Evolutionary conservation across 2,797 vertebrate species (phyloP), one percentile per base, ranked within the genome.

Genomic region (Neosalanx taihuensis): DNA sequence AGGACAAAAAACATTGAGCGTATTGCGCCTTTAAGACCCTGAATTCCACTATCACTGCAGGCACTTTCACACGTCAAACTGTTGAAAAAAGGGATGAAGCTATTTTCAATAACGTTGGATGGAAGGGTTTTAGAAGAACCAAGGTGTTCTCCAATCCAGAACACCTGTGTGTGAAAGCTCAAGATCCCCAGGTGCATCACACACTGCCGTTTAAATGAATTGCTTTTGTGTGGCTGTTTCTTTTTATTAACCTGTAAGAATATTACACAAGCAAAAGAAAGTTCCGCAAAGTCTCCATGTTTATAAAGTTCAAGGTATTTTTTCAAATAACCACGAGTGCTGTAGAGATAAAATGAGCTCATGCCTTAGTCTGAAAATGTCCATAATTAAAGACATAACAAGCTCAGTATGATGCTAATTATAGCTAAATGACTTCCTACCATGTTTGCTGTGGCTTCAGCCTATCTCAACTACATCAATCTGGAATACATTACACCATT

Each of bases 401-500:
- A 64, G 6, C 77, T 76, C 73, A 79, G 73, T 68, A 58, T 77
- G 72, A 78, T 66, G 67, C 75, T 81, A 81, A 88, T 85, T 84
- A 83, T 51, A 23, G 41, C 41, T 69, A 76, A 78, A 78, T 26
- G 0, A 75, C 71, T 79, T 79, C 46, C 63, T 70, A 66, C 69
- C 33, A 66, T 69, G 71, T 81, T 73, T 74, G 73, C 73, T 81
- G 76, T 81, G 78, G 74, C 64, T 77, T 74, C 30, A 72, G 33
- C 68, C 51, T 59, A 61, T 59, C 70, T 67, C 41, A 58, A 73
- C 64, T 7, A 62, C 74, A 81, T 53, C 73, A 73, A 78, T 83
- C 79, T 90, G 85, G 84, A 74, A 84, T 73, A 71, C 84, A 86
- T 87, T 63, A 82, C 41, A 61, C 67, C 33, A 74, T 85, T 71